Base-by-base conservation (phyloP, 1,140 invertebrate genomes). In the Cyclina sinensis region DNA sequence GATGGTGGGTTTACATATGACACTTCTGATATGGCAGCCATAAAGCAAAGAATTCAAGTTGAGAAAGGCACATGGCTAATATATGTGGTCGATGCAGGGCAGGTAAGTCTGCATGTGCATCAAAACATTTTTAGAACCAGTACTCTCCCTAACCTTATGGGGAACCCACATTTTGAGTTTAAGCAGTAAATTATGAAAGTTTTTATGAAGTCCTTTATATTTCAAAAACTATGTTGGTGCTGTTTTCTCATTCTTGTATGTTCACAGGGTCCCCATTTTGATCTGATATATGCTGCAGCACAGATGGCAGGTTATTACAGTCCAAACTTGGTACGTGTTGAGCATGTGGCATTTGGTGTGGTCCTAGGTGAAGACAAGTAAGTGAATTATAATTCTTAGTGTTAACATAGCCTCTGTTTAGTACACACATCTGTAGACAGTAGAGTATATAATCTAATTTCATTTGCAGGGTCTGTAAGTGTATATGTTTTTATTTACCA, bases 1-100 rank as follows among this genome's bases (percentile, higher is more conserved):
- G 99, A 99, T 96, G 99, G 99, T 74, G 99, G 99, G 39, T 99
- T 97, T 94, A 99, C 99, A 0, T 99, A 99, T 95, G 99, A 99
- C 94, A 99, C 99, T 0, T 99, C 99, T 11, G 99, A 99, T 96
- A 96, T 99, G 96, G 98, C 99, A 4, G 97, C 98, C 12, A 96
- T 99, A 2, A 98, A 97, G 91, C 97, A 99, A 73, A 96, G 99
- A 68, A 95, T 99, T 9, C 95, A 98, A 82, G 98, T 99, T 93
- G 98, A 99, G 94, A 98, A 97, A 87, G 98, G 96, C 1, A 97
- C 99, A 90, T 98, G 99, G 97, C 93, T 99, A 0, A 97, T 99
- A 91, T 99, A 99, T 96, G 98, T 99, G 0, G 98, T 98, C 12
- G 99, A 99, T 96, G 96, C 97, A 81, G 99, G 99, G 0, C 99